Conservation (phyloP, 2,113 vertebrate species). For the Triplophysa tibetana region DNA sequence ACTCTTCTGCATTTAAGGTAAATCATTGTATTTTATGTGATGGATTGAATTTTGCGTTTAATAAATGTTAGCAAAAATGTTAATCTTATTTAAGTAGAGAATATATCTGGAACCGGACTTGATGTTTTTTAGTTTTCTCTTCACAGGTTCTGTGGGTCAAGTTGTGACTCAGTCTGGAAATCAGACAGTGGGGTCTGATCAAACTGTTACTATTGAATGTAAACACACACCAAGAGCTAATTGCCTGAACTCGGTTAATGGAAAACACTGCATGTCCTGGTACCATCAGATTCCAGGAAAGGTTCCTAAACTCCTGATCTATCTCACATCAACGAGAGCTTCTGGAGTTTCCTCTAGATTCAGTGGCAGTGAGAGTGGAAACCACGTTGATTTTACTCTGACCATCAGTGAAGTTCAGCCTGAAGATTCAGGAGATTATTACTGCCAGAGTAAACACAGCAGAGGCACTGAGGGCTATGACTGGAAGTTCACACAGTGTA, state of each 20-base stretch:
- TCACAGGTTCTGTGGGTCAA: conserved; percentile 19
- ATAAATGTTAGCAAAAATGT: too few species aligned
- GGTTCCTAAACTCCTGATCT: conserved; percentile 26
- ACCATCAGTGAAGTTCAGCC: conserved; percentile 33
- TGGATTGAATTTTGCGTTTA: too few species aligned
- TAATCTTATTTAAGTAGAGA: too few species aligned
- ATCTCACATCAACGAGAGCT: neutral
- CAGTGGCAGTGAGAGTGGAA: conserved; percentile 10
- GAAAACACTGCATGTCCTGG: neutral
- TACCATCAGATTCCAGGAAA: conserved; percentile 21
- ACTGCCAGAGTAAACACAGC: neutral
- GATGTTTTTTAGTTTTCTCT: conserved; percentile 16
- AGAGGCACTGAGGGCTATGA: neutral
- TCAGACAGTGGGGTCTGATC: conserved; percentile 1
- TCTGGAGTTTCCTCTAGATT: conserved; percentile 38
- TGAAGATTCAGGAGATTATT: conserved; percentile 46
- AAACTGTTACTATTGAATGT: conserved; percentile 33
- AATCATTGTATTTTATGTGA: too few species aligned
- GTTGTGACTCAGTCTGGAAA: conserved; percentile 36
- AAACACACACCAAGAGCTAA: neutral
- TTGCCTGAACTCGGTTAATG: neutral
- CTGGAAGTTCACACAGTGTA: conserved; percentile 20
- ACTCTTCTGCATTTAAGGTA: neutral
- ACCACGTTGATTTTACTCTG: neutral
- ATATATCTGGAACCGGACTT: too few species aligned